These are phyloP conservation scores for Arvicola amphibius DNA, from an alignment of 2,797 vertebrate genomes.

Conservation along the genomic window DNA sequence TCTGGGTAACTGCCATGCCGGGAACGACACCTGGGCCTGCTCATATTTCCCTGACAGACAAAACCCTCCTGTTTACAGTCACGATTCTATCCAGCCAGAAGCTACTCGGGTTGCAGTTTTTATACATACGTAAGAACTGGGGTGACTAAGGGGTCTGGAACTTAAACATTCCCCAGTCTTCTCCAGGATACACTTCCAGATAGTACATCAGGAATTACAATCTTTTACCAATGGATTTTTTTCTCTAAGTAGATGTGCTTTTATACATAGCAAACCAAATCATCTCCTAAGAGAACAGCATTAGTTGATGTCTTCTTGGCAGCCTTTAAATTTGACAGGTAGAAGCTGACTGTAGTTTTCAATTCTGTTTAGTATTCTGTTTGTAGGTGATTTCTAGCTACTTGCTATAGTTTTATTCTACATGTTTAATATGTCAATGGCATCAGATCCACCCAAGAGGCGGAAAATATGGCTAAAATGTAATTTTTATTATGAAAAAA, in stretches of 20 bases:
- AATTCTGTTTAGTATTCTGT: constrained; percentile 80
- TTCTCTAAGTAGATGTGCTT: constrained; percentile 33
- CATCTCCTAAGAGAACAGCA: constrained; percentile 17
- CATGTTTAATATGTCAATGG: constrained; percentile 59
- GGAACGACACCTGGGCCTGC: constrained; percentile 27
- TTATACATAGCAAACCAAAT: constrained; percentile 63
- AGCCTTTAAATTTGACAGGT: background rate
- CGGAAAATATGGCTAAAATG: constrained; percentile 45
- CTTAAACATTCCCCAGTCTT: constrained; percentile 67
- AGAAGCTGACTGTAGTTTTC: constrained; percentile 15
- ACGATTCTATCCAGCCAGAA: constrained; percentile 56
- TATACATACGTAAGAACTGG: constrained; percentile 72
- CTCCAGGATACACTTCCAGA: constrained; percentile 70
- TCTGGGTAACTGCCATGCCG: background rate
- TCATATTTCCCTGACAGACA: constrained; percentile 13
- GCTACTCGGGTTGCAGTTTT: constrained; percentile 79
- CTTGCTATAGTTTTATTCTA: constrained; percentile 67
- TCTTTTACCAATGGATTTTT: constrained; percentile 24
- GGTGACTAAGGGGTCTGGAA: constrained; percentile 43
- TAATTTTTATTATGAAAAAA: constrained; percentile 66
- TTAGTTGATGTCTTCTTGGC: background rate
- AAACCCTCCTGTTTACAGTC: constrained; percentile 49
- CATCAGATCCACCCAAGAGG: background rate
- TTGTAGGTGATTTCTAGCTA: constrained; percentile 65
- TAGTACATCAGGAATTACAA: constrained; percentile 51